Base-by-base conservation (phyloP, 2,113 vertebrate species). In the Psophia crepitans region DNA sequence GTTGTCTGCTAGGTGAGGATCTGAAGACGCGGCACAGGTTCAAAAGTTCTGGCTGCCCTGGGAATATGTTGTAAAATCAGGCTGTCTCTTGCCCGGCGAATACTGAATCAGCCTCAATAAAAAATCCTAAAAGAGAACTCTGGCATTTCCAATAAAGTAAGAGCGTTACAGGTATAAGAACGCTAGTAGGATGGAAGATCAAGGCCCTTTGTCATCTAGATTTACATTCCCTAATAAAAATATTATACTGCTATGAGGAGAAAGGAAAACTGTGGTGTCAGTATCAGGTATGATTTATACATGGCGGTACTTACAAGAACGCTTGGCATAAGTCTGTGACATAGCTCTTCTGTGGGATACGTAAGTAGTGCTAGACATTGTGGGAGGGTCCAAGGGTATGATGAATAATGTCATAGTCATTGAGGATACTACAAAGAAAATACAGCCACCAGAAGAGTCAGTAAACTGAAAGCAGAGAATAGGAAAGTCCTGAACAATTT, bases 221-320 rank as follows among this genome's bases (percentile, higher is more conserved):
- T 88, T 92, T 95, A 90, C 64, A 70, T 84, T 70, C 26, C 26
- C n/a, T 84, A 90, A 84, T 93, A 86, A 95, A 95, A 95, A n/a
- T 89, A 61, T 83, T 88, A 61, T 80, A 90, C 28, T 60, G 89
- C 48, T 93, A 6, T 23, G 21, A 92, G 69, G 13, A 74, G 69
- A 93, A 89, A 84, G 37, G 30, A 92, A 87, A 92, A 87, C 58
- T 66, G 37, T 65, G 26, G 71, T 93, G 60, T 39, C 48, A 57
- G 14, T 43, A 87, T 87, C 39, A 82, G 39, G 43, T 79, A 44
- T 76, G 56, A 92, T 89, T 93, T 95, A 84, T 57, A 75, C 17
- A 51, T 5, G 8, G 27, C 1, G 0, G 8, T 48, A 68, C 57
- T 84, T 68, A 78, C 23, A 89, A 53, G 53, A 90, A 84, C 1